phyloP scores from a whole-genome alignment of 1,140 invertebrate genomes.

The Anagrus nilaparvatae region DNA sequence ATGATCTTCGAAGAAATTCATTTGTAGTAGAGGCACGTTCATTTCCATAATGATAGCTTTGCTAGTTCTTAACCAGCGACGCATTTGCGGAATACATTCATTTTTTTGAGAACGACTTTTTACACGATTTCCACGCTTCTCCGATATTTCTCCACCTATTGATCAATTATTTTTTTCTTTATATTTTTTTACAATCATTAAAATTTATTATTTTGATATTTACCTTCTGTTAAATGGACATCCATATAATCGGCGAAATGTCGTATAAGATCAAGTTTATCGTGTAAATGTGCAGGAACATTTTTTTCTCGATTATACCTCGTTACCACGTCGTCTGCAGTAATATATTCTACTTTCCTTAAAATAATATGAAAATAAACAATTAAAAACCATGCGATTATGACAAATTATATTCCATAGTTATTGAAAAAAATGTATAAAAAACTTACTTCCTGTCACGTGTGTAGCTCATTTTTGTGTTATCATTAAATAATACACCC shows the following conservation, averaged over 20 bases:
- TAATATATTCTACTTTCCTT: slow-evolving; percentile 89
- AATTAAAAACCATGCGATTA: neutral
- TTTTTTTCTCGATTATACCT: slow-evolving; percentile 72
- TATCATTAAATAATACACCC: slow-evolving; percentile 61
- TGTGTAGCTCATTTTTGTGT: slow-evolving; percentile 51
- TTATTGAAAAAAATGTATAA: neutral
- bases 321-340: slow-evolving; percentile 71
- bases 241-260: slow-evolving; percentile 97
- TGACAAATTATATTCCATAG: neutral
- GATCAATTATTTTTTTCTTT: neutral
- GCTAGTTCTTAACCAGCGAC: slow-evolving; percentile 60
- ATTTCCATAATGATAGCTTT: slow-evolving; percentile 67
- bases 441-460: slow-evolving; percentile 47
- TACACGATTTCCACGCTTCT: neutral
- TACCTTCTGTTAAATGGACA: slow-evolving; percentile 85
- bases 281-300: slow-evolving; percentile 71
- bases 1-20: slow-evolving; percentile 71
- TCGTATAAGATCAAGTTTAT: slow-evolving; percentile 90
- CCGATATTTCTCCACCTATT: slow-evolving; percentile 6
- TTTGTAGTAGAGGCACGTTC: slow-evolving; percentile 42
- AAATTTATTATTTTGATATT: neutral
- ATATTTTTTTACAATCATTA: neutral
- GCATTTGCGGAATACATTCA: slow-evolving; percentile 55
- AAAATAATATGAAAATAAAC: slow-evolving; percentile 14
- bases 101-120: slow-evolving; percentile 14